A percentile compares a stretch with the other conserved stretches of the same genome.
Conservation (phyloP, 1,140 invertebrate species). For the Pachypsylla venusta region DNA sequence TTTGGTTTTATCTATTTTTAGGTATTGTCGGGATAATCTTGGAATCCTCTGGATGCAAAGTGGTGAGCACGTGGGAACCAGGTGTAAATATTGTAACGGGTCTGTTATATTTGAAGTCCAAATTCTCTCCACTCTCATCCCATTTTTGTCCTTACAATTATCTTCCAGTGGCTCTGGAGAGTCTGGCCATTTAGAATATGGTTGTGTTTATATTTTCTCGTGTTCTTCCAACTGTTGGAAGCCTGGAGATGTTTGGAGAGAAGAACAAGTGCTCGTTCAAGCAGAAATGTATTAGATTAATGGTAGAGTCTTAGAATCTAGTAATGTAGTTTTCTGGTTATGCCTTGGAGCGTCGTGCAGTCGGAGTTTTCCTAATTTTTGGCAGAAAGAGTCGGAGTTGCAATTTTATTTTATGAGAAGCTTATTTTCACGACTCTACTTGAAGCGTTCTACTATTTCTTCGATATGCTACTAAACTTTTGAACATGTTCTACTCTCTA, state of each 20-base stretch:
- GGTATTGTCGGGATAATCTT: not conserved
- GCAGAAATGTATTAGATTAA: not conserved
- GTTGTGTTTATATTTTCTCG: constrained; percentile 63
- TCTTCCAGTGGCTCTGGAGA: constrained; percentile 31
- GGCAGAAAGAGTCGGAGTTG: no score
- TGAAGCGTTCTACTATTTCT: no score
- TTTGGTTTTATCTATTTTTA: not conserved
- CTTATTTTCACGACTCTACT: no score
- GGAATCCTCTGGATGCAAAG: not conserved
- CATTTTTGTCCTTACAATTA: constrained; percentile 40
- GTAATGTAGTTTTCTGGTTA: no score
- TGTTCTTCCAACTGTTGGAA: constrained; percentile 73
- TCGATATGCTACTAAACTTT: no score
- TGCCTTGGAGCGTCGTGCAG: no score
- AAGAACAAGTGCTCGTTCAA: constrained; percentile 51
- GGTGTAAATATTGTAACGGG: constrained; percentile 54
- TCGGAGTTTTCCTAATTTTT: no score
- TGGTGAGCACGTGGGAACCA: constrained; percentile 31
- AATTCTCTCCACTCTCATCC: constrained; percentile 58
- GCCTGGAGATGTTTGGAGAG: constrained; percentile 42
- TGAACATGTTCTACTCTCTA: no score
- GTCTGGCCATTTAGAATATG: constrained; percentile 50
- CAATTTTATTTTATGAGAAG: no score
- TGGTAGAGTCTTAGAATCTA: no score
- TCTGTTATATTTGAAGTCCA: constrained; percentile 64